These are phyloP conservation scores for Sorex maritimensis DNA, from an alignment of 2,797 vertebrate species.

Conservation along the genomic window DNA sequence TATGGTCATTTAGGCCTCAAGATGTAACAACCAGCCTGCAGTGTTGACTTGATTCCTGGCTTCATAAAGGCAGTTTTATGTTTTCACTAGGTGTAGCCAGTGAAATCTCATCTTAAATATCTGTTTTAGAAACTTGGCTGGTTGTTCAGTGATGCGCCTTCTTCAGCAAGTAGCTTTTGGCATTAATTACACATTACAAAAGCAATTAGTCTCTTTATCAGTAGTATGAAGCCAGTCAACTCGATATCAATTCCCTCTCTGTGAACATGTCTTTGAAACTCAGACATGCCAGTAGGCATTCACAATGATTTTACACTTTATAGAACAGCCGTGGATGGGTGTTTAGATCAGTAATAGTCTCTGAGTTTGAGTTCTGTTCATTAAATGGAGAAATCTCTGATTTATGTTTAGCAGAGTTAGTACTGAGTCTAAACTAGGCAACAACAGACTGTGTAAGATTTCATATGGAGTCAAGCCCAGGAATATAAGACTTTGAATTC, in stretches of 20 bases:
- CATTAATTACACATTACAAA: constrained; percentile 14
- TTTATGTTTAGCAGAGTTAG: not conserved
- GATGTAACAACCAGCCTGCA: not conserved
- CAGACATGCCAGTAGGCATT: not conserved
- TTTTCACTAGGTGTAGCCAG: not conserved
- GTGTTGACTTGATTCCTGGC: not conserved
- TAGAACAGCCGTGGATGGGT: not conserved
- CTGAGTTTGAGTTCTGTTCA: constrained; percentile 10
- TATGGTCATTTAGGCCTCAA: not conserved
- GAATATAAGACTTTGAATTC: constrained; percentile 52
- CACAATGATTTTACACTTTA: not conserved
- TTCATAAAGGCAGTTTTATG: not conserved
- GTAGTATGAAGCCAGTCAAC: not conserved
- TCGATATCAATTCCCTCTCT: not conserved
- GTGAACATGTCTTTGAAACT: not conserved
- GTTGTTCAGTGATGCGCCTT: not conserved
- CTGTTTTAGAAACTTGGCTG: constrained; percentile 1
- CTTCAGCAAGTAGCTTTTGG: constrained; percentile 46
- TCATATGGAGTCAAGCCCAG: not conserved
- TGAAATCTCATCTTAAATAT: constrained; percentile 44
- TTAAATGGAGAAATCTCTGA: not conserved
- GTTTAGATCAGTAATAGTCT: not conserved
- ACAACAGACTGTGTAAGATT: not conserved
- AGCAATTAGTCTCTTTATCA: not conserved
- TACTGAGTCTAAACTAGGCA: not conserved